phyloP scores from a whole-genome alignment of 2,888 invertebrate species.

The Tyria jacobaeae region DNA sequence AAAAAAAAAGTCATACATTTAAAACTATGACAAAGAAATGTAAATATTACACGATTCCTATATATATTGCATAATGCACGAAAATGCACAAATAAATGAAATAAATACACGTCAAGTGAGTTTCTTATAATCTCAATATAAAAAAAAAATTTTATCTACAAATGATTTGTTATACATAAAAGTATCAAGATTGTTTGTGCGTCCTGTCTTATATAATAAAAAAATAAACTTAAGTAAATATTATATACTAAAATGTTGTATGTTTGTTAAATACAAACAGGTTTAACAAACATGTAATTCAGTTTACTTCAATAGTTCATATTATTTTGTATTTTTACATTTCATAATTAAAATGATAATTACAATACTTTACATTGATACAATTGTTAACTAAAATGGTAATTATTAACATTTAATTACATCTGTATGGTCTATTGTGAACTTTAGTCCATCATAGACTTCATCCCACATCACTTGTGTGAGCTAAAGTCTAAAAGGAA shows the following conservation, averaged over 20 bases:
- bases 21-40: constrained; percentile 32
- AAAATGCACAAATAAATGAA: constrained; percentile 37
- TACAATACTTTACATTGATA: constrained; percentile 9
- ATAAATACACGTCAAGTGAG: constrained; percentile 51
- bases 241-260: constrained; percentile 33
- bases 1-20: constrained; percentile 41
- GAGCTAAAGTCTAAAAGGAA: background rate
- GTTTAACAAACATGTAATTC: constrained; percentile 27
- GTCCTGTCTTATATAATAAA: constrained; percentile 11
- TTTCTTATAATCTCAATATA: constrained; percentile 57
- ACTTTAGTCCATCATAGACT: constrained; percentile 4
- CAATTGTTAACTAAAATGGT: background rate
- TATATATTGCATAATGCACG: constrained; percentile 32
- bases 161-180: constrained; percentile 16
- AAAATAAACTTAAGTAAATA: constrained; percentile 6
- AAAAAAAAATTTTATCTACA: constrained; percentile 12
- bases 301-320: constrained; percentile 22
- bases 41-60: constrained; percentile 18
- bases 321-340: constrained; percentile 23
- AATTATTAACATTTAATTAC: background rate
- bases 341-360: constrained; percentile 28
- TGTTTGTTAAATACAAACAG: constrained; percentile 19
- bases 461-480: background rate
- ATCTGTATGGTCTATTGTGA: background rate
- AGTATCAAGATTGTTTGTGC: constrained; percentile 18